Conservation (phyloP, 2,888 invertebrate genomes). For the Steinernema hermaphroditum region DNA sequence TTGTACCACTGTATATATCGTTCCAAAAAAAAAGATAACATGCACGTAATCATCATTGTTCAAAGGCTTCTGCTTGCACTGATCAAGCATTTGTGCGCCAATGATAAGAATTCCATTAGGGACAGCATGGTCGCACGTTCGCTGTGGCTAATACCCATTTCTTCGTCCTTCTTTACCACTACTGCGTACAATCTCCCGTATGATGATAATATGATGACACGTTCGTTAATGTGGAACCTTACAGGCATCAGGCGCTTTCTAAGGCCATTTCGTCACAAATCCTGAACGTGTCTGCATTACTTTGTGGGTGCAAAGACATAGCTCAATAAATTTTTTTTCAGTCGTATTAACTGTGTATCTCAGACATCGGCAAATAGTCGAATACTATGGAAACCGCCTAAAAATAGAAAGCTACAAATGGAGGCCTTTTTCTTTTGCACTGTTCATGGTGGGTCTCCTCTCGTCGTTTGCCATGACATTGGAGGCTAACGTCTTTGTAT, state of each 20-base stretch:
- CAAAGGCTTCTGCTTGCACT: too few relatives aligned
- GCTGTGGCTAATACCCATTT: constrained; percentile 17
- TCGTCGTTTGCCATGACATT: not conserved
- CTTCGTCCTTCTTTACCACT: not conserved
- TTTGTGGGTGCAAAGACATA: too few relatives aligned
- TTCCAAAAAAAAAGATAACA: too few relatives aligned
- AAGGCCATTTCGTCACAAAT: not conserved
- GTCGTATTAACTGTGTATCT: not conserved
- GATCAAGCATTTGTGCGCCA: too few relatives aligned
- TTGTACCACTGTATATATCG: too few relatives aligned
- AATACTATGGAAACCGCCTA: constrained; percentile 5
- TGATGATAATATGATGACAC: not conserved
- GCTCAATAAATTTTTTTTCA: too few relatives aligned
- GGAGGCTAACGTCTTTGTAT: constrained; percentile 3
- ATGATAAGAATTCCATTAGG: not conserved
- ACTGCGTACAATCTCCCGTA: constrained; percentile 10
- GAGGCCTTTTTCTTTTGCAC: not conserved
- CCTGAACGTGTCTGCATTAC: not conserved
- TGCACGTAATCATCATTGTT: too few relatives aligned
- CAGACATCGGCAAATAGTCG: constrained; percentile 9
- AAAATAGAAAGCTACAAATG: constrained; percentile 11
- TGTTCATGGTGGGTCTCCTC: not conserved
- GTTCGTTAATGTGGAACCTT: not conserved
- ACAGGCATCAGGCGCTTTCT: not conserved
- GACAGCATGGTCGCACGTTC: constrained; percentile 18